Evolutionary conservation across 2,113 vertebrate genomes (phyloP), one percentile per base, ranked within the genome.

Genomic region (Scolopax mira): DNA sequence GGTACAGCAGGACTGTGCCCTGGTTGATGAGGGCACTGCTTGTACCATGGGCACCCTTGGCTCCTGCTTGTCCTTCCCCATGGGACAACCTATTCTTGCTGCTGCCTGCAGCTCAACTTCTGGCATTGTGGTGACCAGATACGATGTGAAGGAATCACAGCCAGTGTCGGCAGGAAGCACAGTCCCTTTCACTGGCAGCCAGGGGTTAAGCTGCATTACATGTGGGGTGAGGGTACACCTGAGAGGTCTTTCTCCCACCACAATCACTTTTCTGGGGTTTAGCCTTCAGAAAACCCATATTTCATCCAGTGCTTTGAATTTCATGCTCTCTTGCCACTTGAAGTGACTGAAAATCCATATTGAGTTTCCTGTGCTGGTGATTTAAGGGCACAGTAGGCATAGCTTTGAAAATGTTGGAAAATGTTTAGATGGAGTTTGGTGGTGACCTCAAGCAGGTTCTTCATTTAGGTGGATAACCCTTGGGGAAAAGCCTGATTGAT

Each of bases 361-460:
- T 35, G 57, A 82, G 24, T 84, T 66, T 90, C 41, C 39, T 69
- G 24, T 73, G 62, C 24, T 41, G 39, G 4, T 77, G 44, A 93
- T 93, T 94, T 94, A 37, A 65, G 39, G 17, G 12, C 46, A 71
- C 14, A 8, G 18, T 46, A 69, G 31, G 11, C 17, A 54, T 6
- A 41, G 52, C 41, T 87, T 86, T 85, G 46, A 91, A 94, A 95
- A 79, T n/a, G 19, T 46, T 94, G 46, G n/a, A 18, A 46, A 66
- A 79, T 64, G 11, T 67, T 90, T 71, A 39, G 30, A 19, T 92
- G 15, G 70, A 72, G 22, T 85, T 87, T 92, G 52, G 15, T 87
- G 22, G 41, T 94, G 85, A 84, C 39, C 13, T n/a, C 71, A 31
- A 60, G 18, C 5, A 44, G 7, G 4, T 72, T 90, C 30, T 21